Conservation (phyloP, 2,888 invertebrate genomes). For the Cryptocephalus moraei region DNA sequence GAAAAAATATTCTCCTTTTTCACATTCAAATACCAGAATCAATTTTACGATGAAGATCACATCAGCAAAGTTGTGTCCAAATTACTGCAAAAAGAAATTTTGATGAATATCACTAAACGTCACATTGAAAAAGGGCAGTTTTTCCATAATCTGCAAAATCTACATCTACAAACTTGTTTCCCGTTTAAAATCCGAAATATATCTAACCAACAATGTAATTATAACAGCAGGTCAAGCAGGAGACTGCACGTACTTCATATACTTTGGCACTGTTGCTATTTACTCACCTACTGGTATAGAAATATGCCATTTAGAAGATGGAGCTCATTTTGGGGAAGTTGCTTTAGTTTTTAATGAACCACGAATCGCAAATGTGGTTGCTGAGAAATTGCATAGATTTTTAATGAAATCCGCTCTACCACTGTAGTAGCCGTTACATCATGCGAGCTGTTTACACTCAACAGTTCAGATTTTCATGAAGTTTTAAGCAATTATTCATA, state of each 20-base stretch:
- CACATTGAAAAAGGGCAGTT: conserved; percentile 33
- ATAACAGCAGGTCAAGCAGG: conserved; percentile 1
- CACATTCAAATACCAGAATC: conserved; percentile 34
- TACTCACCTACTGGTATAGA: conserved; percentile 23
- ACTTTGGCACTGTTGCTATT: conserved; percentile 18
- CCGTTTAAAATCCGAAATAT: conserved; percentile 6
- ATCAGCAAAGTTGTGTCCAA: conserved; percentile 22
- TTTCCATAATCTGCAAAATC: conserved; percentile 18
- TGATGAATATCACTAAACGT: conserved; percentile 29
- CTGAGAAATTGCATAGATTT: conserved; percentile 38
- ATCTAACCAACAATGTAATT: conserved; percentile 6
- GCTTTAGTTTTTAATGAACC: conserved; percentile 35
- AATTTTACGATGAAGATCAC: conserved; percentile 32
- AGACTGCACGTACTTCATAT: conserved; percentile 6
- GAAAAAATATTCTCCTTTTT: conserved; percentile 32
- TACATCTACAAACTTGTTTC: conserved; percentile 4
- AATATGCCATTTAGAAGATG: conserved; percentile 38
- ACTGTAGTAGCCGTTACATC: conserved; percentile 38
- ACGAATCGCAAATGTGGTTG: conserved; percentile 34
- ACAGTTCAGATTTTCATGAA: conserved; percentile 32
- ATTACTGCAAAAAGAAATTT: conserved; percentile 23
- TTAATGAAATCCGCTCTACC: conserved; percentile 33
- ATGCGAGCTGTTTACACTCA: conserved; percentile 35
- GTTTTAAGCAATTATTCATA: conserved; percentile 33
- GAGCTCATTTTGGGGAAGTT: conserved; percentile 40